These are phyloP conservation scores for Montipora cactus DNA, from an alignment of 64 coral and sea anemone species.

Conservation along the genomic window DNA sequence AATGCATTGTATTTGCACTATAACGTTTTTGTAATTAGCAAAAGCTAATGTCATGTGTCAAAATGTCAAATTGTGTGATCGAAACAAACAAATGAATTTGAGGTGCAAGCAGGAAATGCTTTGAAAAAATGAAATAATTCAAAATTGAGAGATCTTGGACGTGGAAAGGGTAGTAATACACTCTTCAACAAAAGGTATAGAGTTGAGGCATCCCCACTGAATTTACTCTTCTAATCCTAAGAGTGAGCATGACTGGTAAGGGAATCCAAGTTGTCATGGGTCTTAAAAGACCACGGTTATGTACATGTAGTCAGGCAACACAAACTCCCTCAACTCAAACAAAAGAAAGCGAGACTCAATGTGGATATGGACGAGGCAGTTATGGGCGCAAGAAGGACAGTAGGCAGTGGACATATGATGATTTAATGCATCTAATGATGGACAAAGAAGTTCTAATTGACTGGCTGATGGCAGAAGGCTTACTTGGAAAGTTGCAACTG, in stretches of 20 bases:
- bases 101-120: no score
- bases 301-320: not conserved
- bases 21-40: no score
- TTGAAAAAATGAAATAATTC: no score
- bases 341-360: not conserved
- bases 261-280: not conserved
- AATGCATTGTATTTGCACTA: no score
- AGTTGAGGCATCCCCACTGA: no score
- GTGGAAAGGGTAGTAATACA: no score
- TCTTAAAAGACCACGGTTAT: not conserved
- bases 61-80: no score
- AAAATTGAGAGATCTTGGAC: no score
- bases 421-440: not conserved
- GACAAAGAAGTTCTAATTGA: constrained; percentile 11
- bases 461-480: constrained; percentile 30
- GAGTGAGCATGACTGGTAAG: not conserved
- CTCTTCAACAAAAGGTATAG: no score
- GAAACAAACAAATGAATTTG: no score
- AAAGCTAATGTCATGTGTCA: no score
- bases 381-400: constrained; percentile 5
- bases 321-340: not conserved
- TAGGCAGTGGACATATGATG: constrained; percentile 16
- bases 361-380: constrained; percentile 9
- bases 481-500: not conserved
- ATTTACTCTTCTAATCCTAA: no score